A percentile compares a stretch with the other conserved stretches of the same genome.
These are phyloP conservation scores for Gryllus bimaculatus DNA, from an alignment of 1,140 invertebrate species.

Conservation along the genomic window DNA sequence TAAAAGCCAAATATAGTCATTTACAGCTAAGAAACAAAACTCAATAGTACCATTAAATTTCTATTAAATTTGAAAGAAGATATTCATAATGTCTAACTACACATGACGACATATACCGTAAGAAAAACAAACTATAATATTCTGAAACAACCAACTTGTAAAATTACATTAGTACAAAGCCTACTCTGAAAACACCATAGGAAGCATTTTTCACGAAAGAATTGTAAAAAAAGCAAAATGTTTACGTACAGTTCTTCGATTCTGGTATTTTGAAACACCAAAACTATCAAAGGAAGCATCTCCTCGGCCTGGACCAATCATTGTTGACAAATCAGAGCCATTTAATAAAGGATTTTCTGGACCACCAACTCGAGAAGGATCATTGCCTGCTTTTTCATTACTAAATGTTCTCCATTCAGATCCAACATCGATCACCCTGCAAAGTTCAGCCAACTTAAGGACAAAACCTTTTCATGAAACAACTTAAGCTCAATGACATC, in stretches of 20 bases:
- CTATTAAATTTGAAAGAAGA: neutral
- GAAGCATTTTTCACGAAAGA: neutral
- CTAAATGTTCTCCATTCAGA: slow-evolving; percentile 99
- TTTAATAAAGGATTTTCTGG: slow-evolving; percentile 92
- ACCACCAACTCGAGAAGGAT: slow-evolving; percentile 97
- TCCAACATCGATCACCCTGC: slow-evolving; percentile 98
- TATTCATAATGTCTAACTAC: neutral
- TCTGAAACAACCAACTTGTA: neutral
- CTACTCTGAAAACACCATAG: neutral
- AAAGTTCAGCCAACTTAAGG: slow-evolving; percentile 24
- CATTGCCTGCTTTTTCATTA: slow-evolving; percentile 92
- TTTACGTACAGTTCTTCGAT: slow-evolving; percentile 64
- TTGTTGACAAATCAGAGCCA: slow-evolving; percentile 93
- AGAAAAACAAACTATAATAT: neutral
- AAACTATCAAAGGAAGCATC: slow-evolving; percentile 72
- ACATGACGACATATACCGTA: neutral
- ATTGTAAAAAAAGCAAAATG: neutral
- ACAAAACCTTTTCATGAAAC: too few relatives aligned
- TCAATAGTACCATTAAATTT: neutral
- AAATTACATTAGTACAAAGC: neutral
- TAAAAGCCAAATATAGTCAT: neutral
- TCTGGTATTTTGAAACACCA: slow-evolving; percentile 87
- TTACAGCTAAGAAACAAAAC: neutral
- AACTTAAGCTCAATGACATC: too few relatives aligned
- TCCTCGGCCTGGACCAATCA: slow-evolving; percentile 87